Evolutionary conservation across 1,140 invertebrate genomes (phyloP).

Genomic region (Drosophila burlai): DNA sequence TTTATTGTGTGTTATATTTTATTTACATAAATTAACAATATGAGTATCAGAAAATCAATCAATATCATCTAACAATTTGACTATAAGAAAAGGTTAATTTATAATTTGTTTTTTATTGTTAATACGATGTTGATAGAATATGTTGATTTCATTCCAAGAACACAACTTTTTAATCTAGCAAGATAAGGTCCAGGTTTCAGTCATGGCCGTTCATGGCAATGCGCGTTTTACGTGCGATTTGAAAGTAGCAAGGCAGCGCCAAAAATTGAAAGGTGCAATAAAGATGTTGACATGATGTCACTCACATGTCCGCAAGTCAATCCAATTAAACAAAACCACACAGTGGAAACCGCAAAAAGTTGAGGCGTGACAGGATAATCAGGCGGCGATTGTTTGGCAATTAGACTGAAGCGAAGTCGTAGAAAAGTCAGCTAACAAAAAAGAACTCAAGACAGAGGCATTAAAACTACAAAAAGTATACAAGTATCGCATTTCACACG

Average conservation of each 20-base stretch:
- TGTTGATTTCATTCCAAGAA: background rate
- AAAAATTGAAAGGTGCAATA: conserved; percentile 59
- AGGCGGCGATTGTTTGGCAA: conserved; percentile 79
- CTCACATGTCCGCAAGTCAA: conserved; percentile 67
- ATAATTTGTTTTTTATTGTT: background rate
- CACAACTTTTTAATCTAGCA: background rate
- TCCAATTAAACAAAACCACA: conserved; percentile 68
- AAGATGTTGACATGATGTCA: conserved; percentile 71
- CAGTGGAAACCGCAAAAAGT: conserved; percentile 73
- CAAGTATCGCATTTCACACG: conserved; percentile 78
- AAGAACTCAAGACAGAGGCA: conserved; percentile 27
- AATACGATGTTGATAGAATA: background rate
- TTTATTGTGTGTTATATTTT: background rate
- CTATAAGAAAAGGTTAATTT: background rate
- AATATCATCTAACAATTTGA: too few species aligned
- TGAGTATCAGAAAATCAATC: background rate
- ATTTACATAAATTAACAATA: background rate
- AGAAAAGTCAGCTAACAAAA: conserved; percentile 64
- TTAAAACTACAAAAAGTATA: conserved; percentile 57
- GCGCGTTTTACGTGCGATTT: conserved; percentile 34
- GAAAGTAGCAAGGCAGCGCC: conserved; percentile 28
- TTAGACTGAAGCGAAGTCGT: conserved; percentile 71
- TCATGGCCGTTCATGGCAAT: conserved; percentile 62
- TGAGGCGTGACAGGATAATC: conserved; percentile 76
- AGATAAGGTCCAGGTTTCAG: conserved; percentile 21